phyloP scores from a whole-genome alignment of 2,113 vertebrate genomes.

The Gyps fulvus region DNA sequence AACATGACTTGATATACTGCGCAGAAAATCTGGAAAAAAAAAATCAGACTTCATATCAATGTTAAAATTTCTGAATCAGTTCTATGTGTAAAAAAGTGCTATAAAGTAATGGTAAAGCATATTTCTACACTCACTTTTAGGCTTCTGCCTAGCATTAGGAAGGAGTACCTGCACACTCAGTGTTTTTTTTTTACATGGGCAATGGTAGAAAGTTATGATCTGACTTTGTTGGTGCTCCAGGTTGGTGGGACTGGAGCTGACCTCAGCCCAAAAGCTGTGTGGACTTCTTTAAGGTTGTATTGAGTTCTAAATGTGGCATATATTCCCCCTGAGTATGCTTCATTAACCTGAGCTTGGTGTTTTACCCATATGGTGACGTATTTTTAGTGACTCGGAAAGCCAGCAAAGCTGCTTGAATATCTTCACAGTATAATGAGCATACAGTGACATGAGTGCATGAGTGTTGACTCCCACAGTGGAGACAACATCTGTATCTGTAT shows the following conservation, averaged over 20 bases:
- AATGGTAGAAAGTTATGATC: accelerated
- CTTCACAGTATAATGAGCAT: not conserved
- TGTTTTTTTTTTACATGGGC: not conserved
- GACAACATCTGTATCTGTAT: not conserved
- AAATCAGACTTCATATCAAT: not conserved
- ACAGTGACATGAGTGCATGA: not conserved
- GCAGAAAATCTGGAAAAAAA: not conserved
- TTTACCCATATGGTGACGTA: not conserved
- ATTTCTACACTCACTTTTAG: not conserved
- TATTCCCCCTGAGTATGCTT: not conserved
- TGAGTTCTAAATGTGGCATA: not conserved
- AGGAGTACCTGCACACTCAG: not conserved
- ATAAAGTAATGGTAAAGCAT: not conserved
- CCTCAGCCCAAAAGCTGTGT: not conserved
- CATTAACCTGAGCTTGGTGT: not conserved
- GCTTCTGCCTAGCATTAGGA: not conserved
- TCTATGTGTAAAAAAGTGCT: not conserved
- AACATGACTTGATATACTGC: not conserved
- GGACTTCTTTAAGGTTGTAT: not conserved
- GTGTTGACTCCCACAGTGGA: not conserved
- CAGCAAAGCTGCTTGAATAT: not conserved
- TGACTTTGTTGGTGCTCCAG: not conserved
- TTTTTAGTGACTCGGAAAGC: not conserved
- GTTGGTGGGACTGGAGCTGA: not conserved
- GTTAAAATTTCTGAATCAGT: not conserved